These are phyloP conservation scores for Percopsis omiscomaycus DNA, from an alignment of 2,797 vertebrate genomes.

Conservation along the genomic window DNA sequence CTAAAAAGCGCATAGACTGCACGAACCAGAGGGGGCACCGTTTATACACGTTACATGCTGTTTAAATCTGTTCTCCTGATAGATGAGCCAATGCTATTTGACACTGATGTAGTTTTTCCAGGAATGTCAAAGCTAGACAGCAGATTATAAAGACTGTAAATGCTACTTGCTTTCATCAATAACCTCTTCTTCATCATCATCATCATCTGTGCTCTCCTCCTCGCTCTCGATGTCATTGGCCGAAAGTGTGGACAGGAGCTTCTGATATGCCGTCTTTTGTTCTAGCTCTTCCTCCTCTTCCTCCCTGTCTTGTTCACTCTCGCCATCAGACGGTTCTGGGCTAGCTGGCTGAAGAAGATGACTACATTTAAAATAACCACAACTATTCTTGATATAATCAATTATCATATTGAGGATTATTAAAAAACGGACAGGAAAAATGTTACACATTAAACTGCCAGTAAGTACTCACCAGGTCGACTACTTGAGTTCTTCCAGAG, in stretches of 20 bases:
- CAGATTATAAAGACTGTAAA: too few relatives aligned
- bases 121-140: too few relatives aligned
- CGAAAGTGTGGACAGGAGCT: constrained; percentile 84
- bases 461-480: constrained; percentile 82
- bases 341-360: constrained; percentile 74
- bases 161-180: constrained; percentile 59
- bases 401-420: not conserved
- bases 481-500: constrained; percentile 79
- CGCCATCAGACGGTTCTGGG: constrained; percentile 76
- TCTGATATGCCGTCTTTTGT: constrained; percentile 85
- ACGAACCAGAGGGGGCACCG: too few relatives aligned
- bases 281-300: constrained; percentile 82
- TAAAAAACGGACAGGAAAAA: not conserved
- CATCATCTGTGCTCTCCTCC: constrained; percentile 75
- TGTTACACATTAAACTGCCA: not conserved
- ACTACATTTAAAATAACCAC: not conserved
- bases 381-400: not conserved
- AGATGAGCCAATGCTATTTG: too few relatives aligned
- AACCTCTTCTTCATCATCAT: constrained; percentile 47
- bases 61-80: too few relatives aligned
- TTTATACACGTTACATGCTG: too few relatives aligned
- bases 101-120: too few relatives aligned
- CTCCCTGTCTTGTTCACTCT: constrained; percentile 71
- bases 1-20: too few relatives aligned
- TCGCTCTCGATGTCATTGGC: constrained; percentile 67